Conservation (phyloP, 2,113 vertebrate genomes). For the Charina bottae region DNA sequence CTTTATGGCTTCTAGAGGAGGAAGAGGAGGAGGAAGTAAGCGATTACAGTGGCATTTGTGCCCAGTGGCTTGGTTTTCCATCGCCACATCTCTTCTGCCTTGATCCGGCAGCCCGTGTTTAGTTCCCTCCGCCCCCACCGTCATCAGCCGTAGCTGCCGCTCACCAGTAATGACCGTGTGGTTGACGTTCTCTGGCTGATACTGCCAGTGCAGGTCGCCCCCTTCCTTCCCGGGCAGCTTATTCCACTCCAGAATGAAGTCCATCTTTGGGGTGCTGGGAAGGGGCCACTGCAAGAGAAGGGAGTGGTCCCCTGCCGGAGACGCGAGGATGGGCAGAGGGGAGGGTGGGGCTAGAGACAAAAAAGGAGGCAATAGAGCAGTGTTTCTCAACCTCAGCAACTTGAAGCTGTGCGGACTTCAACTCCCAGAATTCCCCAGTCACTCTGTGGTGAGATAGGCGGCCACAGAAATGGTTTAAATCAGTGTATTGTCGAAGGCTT, state of each 20-base stretch:
- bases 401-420: too few species aligned
- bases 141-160: too few species aligned
- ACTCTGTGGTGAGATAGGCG: too few species aligned
- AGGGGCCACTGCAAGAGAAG: slow-evolving; percentile 34
- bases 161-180: slow-evolving; percentile 25
- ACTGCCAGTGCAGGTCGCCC: background rate
- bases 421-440: too few species aligned
- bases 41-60: background rate
- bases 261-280: background rate
- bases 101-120: background rate
- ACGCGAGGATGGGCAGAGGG: background rate
- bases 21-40: background rate
- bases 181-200: background rate
- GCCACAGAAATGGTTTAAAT: too few species aligned
- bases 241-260: slow-evolving; percentile 74
- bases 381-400: too few species aligned
- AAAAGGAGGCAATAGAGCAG: background rate
- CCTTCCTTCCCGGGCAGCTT: slow-evolving; percentile 52
- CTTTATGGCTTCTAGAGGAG: slow-evolving; percentile 41
- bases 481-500: too few species aligned
- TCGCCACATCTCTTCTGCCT: background rate
- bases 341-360: background rate
- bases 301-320: slow-evolving; percentile 5
- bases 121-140: background rate
- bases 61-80: fast-evolving